These are phyloP conservation scores for Lasioglossum lativentre DNA, from an alignment of 2,888 invertebrate species.

Conservation along the genomic window DNA sequence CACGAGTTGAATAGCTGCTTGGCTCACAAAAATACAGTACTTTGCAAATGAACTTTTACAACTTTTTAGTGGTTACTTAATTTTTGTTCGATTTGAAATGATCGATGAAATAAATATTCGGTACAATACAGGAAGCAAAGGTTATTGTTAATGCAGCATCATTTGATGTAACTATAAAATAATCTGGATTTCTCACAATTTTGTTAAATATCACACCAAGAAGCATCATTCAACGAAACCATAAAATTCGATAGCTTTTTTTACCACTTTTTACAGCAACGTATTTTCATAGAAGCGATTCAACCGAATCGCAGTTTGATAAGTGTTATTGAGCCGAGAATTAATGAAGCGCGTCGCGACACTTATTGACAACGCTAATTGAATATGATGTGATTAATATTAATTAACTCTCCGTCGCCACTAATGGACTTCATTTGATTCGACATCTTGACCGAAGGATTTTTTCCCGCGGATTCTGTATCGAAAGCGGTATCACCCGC, in stretches of 20 bases:
- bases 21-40: too few species aligned
- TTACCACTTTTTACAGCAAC: neutral
- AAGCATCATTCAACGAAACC: neutral
- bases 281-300: neutral
- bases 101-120: neutral
- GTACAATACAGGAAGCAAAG: neutral
- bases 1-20: too few species aligned
- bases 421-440: neutral
- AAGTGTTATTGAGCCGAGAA: neutral
- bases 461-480: neutral
- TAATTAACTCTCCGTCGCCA: neutral
- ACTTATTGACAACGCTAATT: neutral
- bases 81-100: too few species aligned
- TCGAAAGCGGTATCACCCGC: neutral
- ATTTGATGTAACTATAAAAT: neutral
- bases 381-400: neutral
- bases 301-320: neutral
- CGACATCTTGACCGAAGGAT: neutral
- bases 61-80: too few species aligned
- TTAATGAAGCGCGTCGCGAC: neutral
- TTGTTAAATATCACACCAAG: neutral
- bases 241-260: neutral
- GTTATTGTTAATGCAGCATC: neutral
- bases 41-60: too few species aligned
- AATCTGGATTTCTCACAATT: neutral